Base-by-base conservation (phyloP, 2,113 vertebrate genomes). In the Istiophorus platypterus region DNA sequence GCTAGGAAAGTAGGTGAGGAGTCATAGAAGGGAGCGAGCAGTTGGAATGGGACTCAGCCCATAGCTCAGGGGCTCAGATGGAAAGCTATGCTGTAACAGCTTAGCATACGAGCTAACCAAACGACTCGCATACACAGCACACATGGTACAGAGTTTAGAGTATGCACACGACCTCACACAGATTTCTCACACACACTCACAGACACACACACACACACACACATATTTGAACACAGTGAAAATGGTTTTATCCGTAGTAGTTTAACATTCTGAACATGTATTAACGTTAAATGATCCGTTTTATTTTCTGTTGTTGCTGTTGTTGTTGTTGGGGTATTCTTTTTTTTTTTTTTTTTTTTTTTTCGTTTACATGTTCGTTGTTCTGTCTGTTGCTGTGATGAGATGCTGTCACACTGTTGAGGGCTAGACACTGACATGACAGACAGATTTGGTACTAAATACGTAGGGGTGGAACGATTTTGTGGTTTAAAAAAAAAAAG, bases 281-380 rank as follows among this genome's bases (percentile, higher is more conserved):
- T 82, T 92, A 74, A 89, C 81, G 84, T 90, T 92, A 93, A 92
- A 94, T 94, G 93, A 95, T 92, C 84, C 61, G 82, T 95, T 95
- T 93, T 94, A 91, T 94, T 92, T 89, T 78, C 51, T 41, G 26
- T 81, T 64, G 62, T 72, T 41, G 26, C 80, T 64, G 62, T 72
- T 76, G 76, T 90, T 78, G 45, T 24, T 34, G 31, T 34, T 34
- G 31, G 31, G 31, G 18, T 65, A 63, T 57, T 34, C 37, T 52
- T 37, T 58, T 1, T 66, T 84, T 78, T n/a, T 65, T 67, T 57
- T 34, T 47, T 52, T 37, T 58, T 1, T 66, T 84, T 78, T 80
- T 34, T 63, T 1, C 89, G 92, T 91, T 94, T 94, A 87, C 90
- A 92, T 94, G 92, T 92, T 93, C 68, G 72, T 78, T 79, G 70